Base-by-base conservation (phyloP, 2,113 vertebrate genomes). In the Numida meleagris region DNA sequence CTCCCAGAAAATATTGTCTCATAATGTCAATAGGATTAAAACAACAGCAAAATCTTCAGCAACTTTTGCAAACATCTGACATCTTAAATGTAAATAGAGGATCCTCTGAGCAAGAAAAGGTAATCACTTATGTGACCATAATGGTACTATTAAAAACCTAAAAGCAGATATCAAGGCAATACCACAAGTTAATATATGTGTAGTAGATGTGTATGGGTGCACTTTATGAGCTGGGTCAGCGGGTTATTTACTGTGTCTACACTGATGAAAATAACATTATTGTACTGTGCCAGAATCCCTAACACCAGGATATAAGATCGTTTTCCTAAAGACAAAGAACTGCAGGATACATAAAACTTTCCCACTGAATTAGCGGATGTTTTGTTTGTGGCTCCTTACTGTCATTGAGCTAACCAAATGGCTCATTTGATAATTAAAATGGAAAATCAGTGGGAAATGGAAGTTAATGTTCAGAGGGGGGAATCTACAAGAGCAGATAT, bases 341-440 rank as follows among this genome's bases (percentile, higher is more conserved):
- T 65, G 42, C 21, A 65, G 42, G 23, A 14, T 34, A 25, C 1
- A 4, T 51, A 82, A 82, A 88, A 27, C 33, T 88, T 92, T 94
- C 91, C 53, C 33, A 43, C 62, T 95, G 79, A 74, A 63, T 71
- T n/a, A 94, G 50, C 23, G 33, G 20, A 73, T 68, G 12, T 61
- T 89, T 67, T 67, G 6, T 96, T 95, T 58, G 61, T 89, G 81
- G 42, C 10, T 75, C 70, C 8, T 75, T 91, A 65, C n/a, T 90
- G 68, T 93, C 20, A 63, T 66, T 93, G 59, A 82, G 63, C 86
- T 94, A 59, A 90, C 34, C 19, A 57, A 82, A 36, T 76, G 95
- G 65, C 31, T 73, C 1, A 79, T 92, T 87, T 88, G 81, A 65
- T 67, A 91, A 89, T 66, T 40, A 66, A 86, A 23, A 71, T 76